phyloP scores from a whole-genome alignment of 1,140 invertebrate genomes.

The Nasonia longicornis region DNA sequence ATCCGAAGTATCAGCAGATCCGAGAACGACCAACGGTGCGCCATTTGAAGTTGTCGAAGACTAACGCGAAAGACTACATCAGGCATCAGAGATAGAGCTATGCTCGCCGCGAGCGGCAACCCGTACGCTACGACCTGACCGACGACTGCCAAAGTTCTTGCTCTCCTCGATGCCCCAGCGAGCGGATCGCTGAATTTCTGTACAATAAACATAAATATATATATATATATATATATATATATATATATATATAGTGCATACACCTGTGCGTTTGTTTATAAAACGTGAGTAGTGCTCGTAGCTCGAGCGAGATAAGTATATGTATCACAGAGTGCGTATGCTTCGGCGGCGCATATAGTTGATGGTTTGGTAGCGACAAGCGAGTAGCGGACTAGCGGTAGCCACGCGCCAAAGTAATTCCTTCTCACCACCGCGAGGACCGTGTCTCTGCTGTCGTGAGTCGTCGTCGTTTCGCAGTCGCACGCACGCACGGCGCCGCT shows the following conservation, averaged over 20 bases:
- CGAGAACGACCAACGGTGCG: background rate
- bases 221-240: too few species aligned
- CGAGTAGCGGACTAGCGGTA: background rate
- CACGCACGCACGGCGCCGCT: background rate
- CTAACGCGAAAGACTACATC: background rate
- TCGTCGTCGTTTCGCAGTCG: background rate
- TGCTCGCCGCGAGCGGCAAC: background rate
- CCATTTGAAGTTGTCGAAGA: background rate
- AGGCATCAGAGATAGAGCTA: background rate
- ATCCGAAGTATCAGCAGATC: background rate
- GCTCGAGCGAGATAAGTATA: background rate
- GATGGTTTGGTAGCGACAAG: background rate
- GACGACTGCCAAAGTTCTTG: background rate
- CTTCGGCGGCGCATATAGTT: background rate
- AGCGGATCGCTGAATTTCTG: background rate
- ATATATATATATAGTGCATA: background rate
- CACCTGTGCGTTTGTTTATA: background rate
- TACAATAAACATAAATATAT: background rate
- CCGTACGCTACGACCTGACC: background rate
- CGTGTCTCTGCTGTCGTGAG: background rate
- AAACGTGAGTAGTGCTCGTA: background rate
- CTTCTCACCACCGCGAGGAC: background rate
- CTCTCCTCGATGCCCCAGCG: background rate
- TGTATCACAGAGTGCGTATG: background rate
- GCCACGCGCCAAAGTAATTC: background rate